A percentile compares a stretch with the other conserved stretches of the same genome.
phyloP scores from a whole-genome alignment of 2,113 vertebrate species.

The Rhinogobius similis region DNA sequence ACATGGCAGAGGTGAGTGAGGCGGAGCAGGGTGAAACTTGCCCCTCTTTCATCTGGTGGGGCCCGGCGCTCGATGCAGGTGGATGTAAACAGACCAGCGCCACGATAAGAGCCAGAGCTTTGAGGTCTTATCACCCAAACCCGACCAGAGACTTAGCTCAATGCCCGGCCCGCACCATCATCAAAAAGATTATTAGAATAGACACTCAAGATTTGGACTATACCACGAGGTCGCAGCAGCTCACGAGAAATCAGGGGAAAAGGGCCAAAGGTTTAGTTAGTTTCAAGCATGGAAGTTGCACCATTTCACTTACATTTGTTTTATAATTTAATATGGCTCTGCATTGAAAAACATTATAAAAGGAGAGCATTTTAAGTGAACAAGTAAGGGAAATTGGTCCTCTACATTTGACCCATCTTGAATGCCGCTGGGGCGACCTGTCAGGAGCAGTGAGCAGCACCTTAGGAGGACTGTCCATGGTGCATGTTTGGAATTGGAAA shows the following conservation, averaged over 20 bases:
- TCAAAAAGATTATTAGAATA: slow-evolving; percentile 73
- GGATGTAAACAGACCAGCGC: slow-evolving; percentile 68
- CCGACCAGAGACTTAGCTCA: slow-evolving; percentile 51
- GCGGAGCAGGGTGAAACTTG: slow-evolving; percentile 67
- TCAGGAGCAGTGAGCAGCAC: no score
- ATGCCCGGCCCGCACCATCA: slow-evolving; percentile 55
- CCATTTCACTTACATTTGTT: no score
- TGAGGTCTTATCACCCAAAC: slow-evolving; percentile 73
- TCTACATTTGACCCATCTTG: no score
- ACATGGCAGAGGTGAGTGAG: slow-evolving; percentile 44
- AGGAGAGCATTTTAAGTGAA: no score
- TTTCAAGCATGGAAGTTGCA: background rate
- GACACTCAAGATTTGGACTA: slow-evolving; percentile 57
- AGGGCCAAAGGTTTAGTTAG: background rate
- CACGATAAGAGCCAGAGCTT: slow-evolving; percentile 67
- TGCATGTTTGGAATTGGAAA: no score
- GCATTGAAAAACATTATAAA: no score
- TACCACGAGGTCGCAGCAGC: slow-evolving; percentile 19
- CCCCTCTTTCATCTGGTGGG: slow-evolving; percentile 70
- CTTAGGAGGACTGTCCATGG: no score
- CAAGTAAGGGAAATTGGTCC: no score
- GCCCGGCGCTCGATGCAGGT: slow-evolving; percentile 63
- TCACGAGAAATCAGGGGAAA: background rate
- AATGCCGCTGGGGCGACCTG: no score
- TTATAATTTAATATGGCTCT: no score